phyloP scores from a whole-genome alignment of 2,113 vertebrate genomes.

The Suncus etruscus region DNA sequence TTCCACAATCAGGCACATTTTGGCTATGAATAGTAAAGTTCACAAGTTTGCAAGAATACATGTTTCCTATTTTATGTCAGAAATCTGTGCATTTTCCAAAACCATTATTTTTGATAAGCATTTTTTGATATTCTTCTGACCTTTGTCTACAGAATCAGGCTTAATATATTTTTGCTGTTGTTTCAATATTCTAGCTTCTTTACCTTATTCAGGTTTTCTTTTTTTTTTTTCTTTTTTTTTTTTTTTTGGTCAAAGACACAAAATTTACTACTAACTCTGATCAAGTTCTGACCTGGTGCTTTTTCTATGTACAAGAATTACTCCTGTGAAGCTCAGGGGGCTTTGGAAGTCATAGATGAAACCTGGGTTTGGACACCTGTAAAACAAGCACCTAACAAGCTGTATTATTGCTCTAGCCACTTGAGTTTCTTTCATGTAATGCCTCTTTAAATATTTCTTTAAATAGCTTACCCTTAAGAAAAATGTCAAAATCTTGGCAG shows the following conservation, averaged over 20 bases:
- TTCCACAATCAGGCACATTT: constrained; percentile 33
- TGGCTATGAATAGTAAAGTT: constrained; percentile 44
- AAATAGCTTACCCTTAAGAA: constrained; percentile 63
- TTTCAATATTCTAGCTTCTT: background rate
- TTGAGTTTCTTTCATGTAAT: constrained; percentile 67
- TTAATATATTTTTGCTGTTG: background rate
- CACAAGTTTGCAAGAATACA: background rate
- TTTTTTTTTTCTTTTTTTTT: background rate
- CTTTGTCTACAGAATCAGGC: constrained; percentile 47
- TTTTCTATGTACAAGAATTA: no score
- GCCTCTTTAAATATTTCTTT: constrained; percentile 72
- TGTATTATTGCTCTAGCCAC: background rate
- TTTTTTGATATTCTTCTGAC: constrained; percentile 39
- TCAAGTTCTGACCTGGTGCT: no score
- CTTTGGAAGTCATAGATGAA: no score
- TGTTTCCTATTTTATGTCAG: background rate
- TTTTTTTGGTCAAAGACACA: no score
- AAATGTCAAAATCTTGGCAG: constrained; percentile 73
- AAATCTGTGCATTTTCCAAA: background rate
- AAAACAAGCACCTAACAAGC: no score
- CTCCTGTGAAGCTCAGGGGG: no score
- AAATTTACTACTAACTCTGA: no score
- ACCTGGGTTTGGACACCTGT: no score
- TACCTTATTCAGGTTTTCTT: background rate
- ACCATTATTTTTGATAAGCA: constrained; percentile 4